Percentiles rank a stretch among this genome's conserved stretches.
These are phyloP conservation scores for Xenus cinereus DNA, from an alignment of 2,113 vertebrate species.

Conservation along the genomic window DNA sequence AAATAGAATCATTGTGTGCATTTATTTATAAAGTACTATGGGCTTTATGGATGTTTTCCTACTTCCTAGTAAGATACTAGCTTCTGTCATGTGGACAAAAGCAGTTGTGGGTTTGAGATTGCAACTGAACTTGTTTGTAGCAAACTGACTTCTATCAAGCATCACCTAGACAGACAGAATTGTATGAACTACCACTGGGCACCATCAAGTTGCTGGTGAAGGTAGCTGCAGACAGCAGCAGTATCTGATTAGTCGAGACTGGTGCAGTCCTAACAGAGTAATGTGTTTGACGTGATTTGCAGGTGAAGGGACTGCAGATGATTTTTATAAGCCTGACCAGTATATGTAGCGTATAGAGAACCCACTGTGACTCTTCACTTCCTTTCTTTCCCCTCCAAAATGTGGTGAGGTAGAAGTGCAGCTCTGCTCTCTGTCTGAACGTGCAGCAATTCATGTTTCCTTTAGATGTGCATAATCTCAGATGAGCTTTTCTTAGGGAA, in stretches of 20 bases:
- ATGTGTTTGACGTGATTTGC: neutral
- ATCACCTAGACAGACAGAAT: neutral
- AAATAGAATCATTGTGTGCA: neutral
- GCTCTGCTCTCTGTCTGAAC: neutral
- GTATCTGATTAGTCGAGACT: neutral
- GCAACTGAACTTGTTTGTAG: neutral
- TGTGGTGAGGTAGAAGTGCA: neutral
- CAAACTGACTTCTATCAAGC: neutral
- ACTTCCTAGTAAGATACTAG: neutral
- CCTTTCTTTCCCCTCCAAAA: neutral
- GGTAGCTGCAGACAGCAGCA: neutral
- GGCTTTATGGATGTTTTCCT: neutral
- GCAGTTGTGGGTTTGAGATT: neutral
- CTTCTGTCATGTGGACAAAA: neutral
- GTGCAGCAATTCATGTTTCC: neutral
- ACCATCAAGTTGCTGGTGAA: neutral
- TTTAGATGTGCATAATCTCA: neutral
- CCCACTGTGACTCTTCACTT: neutral
- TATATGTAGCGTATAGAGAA: neutral
- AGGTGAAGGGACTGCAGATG: neutral
- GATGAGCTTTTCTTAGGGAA: neutral
- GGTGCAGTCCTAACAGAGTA: neutral
- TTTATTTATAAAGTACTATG: neutral
- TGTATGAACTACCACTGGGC: accelerated
- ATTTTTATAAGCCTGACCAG: neutral